These are phyloP conservation scores for Coregonus clupeaformis DNA, from an alignment of 2,113 vertebrate species.

Conservation along the genomic window DNA sequence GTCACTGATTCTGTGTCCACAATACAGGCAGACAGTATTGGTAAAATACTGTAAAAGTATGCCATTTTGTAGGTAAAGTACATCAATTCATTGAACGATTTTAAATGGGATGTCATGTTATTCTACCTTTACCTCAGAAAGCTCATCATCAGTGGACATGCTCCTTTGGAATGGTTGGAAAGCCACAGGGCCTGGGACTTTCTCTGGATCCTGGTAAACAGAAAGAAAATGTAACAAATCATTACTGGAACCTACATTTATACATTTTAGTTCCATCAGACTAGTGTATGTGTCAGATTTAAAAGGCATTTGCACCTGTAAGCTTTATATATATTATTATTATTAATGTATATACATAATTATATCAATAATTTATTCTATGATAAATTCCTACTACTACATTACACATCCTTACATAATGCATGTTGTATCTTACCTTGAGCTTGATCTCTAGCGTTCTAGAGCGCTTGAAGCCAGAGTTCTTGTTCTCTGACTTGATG, in stretches of 20 bases:
- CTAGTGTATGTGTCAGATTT: too few species aligned
- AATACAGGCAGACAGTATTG: too few species aligned
- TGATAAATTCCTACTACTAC: neutral
- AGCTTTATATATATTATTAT: neutral
- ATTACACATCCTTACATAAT: neutral
- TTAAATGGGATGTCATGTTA: neutral
- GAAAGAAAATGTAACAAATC: neutral
- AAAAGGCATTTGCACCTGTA: neutral
- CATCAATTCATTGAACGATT: neutral
- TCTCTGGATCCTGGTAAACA: constrained; percentile 82
- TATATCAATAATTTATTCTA: neutral
- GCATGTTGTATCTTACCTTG: constrained; percentile 71
- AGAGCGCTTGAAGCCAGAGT: constrained; percentile 91
- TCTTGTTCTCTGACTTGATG: constrained; percentile 92
- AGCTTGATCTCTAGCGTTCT: constrained; percentile 88
- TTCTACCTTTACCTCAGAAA: constrained; percentile 72
- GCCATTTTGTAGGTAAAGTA: too few species aligned
- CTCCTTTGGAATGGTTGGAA: constrained; percentile 92
- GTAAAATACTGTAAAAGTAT: too few species aligned
- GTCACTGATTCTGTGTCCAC: too few species aligned
- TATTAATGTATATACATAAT: too few species aligned
- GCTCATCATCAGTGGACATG: constrained; percentile 85
- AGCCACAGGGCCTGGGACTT: constrained; percentile 79
- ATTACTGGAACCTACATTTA: neutral
- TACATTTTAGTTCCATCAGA: too few species aligned